Evolutionary conservation across 2,113 vertebrate species (phyloP), one percentile per base, ranked within the genome.

Genomic region (Bucco capensis): DNA sequence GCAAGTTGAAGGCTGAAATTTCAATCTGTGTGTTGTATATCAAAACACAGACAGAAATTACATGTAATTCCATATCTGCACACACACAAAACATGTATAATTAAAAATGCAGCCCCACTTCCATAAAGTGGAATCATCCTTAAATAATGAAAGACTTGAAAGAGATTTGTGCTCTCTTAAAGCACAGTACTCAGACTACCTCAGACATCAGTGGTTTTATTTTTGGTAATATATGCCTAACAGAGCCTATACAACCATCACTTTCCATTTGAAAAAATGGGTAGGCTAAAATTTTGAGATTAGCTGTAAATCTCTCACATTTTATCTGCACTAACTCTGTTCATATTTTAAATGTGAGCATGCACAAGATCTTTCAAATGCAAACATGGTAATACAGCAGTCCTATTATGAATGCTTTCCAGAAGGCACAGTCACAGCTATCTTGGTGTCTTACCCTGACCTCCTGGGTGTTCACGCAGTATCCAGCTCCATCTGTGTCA

Each of bases 1-100:
- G 30, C 54, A 79, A 93, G 38, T 42, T 85, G 83, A 97, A 96
- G 65, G 84, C 92, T 95, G 91, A 88, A 58, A 54, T 53, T 95
- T 96, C 87, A 84, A 33, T 38, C 56, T 73, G 12, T n/a, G 27
- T 49, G 19, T 46, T 14, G 5, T 70, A 8, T n/a, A 62, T 75
- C 58, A 62, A 91, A 94, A 57, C 12, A 86, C 24, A 44, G 31
- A 44, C 5, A 83, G 65, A 89, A 95, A 75, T 69, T 62, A 31
- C 19, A n/a, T 42, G 27, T 66, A 56, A 61, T 46, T 77, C 72
- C 17, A 4, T 70, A 66, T 38, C 35, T 76, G 8, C 27, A 12
- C 60, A 56, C 18, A 65, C 23, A 38, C 16, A 62, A 40, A 67
- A 14, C 23, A 57, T 0, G 2, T 54, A 12, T 49, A 66, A 46